Evolutionary conservation across 2,113 vertebrate genomes (phyloP), one percentile per base, ranked within the genome.

Genomic region (Antennarius striatus): DNA sequence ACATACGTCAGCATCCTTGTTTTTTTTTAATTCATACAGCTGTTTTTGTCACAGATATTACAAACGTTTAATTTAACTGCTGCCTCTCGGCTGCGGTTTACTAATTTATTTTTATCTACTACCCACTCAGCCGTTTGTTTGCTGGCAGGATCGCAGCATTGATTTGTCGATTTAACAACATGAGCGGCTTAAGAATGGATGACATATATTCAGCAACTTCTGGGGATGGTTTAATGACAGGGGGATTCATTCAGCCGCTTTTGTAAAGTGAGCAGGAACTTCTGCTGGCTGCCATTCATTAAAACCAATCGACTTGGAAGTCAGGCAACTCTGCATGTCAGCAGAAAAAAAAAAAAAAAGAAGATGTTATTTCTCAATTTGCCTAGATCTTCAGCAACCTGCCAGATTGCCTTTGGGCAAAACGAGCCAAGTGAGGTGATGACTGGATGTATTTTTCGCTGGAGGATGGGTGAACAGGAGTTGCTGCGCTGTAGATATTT

Each of bases 101-200:
- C 32, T 36, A 4, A 4, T 36, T 7, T 36, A 36, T 49, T 32
- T 54, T 52, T 12, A 65, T 66, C 54, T 36, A 13, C 3, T 56
- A 59, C 11, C 40, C 17, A 29, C 52, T 10, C 60, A 10, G 32
- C 32, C 32, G 32, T 36, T 36, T 36, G 32, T 36, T 36, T 36
- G 32, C 32, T 36, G 32, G 32, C 32, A 36, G 32, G 32, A 36
- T 36, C 32, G 49, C 46, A 13, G 55, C 75, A 80, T 58, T 10
- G 81, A 86, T 85, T 75, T 46, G 73, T 80, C 48, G 48, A 74
- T 83, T 74, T 68, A 72, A 65, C 61, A 75, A 49, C 73, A 75
- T 68, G 60, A 81, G 64, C 71, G 12, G 68, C 15, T 54, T 42
- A 67, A 17, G 28, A 74, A 63, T 43, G 28, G 61, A 50, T 6